Conservation (phyloP, 2,888 invertebrate species). For the Epinotia demarniana region DNA sequence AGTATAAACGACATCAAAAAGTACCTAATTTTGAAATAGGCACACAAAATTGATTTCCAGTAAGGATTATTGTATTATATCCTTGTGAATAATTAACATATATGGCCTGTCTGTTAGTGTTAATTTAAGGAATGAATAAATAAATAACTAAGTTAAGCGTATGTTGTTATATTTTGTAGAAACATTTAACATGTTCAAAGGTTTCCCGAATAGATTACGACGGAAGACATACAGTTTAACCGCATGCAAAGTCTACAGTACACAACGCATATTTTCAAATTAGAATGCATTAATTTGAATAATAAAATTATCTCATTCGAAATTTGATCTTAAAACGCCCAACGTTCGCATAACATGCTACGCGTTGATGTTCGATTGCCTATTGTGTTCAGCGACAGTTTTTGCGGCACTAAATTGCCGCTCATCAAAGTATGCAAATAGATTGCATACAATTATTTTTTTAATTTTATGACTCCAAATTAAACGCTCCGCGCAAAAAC, state of each 20-base stretch:
- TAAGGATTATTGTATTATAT: no score
- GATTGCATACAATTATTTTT: slow-evolving; percentile 35
- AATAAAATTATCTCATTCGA: neutral
- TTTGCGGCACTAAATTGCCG: slow-evolving; percentile 11
- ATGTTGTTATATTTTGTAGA: neutral
- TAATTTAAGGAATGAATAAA: no score
- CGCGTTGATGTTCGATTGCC: neutral
- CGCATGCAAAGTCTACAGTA: slow-evolving; percentile 2
- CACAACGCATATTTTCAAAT: neutral
- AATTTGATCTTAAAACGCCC: neutral
- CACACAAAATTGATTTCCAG: no score
- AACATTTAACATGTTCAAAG: slow-evolving; percentile 4
- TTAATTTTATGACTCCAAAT: slow-evolving; percentile 35
- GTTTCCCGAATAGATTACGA: neutral
- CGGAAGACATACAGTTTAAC: slow-evolving; percentile 15
- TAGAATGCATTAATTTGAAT: neutral
- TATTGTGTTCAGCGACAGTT: slow-evolving; percentile 2
- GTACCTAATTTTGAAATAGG: no score
- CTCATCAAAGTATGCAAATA: slow-evolving; percentile 29
- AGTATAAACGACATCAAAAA: no score
- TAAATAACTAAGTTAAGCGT: no score
- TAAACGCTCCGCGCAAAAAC: slow-evolving; percentile 33
- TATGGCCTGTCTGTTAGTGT: no score
- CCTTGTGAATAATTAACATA: no score
- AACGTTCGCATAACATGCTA: neutral